Percentiles rank a stretch among this genome's conserved stretches.
These are phyloP conservation scores for Myodes glareolus DNA, from an alignment of 2,113 vertebrate genomes.

Conservation along the genomic window DNA sequence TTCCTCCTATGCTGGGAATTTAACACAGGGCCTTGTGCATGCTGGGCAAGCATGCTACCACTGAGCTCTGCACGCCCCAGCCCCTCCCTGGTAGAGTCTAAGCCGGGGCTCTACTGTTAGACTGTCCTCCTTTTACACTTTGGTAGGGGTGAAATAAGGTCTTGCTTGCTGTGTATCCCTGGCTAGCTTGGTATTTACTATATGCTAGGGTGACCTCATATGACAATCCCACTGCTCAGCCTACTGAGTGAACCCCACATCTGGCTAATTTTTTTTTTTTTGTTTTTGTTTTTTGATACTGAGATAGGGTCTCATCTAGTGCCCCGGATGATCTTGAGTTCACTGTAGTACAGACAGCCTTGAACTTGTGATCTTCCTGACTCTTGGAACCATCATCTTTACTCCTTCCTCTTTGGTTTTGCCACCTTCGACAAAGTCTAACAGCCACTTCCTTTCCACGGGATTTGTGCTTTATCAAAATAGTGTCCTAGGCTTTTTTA, in stretches of 20 bases:
- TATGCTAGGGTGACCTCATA: not conserved
- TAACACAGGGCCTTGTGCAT: not conserved
- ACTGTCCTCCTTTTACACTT: not conserved
- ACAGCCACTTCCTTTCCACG: not conserved
- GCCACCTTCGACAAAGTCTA: too few species aligned
- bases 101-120: not conserved
- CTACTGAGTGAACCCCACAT: not conserved
- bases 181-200: not conserved
- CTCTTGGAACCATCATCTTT: not conserved
- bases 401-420: not conserved
- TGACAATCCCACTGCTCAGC: not conserved
- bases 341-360: not conserved
- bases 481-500: not conserved
- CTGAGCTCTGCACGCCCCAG: not conserved
- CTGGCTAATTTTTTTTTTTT: not conserved
- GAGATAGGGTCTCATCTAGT: not conserved
- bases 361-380: not conserved
- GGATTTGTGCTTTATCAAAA: not conserved
- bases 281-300: not conserved
- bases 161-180: not conserved
- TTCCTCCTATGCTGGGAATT: not conserved
- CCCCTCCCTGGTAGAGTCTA: not conserved
- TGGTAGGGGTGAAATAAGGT: not conserved
- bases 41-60: not conserved
- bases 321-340: not conserved